Percentiles rank a stretch among this genome's conserved stretches.
Evolutionary conservation across 2,797 vertebrate species (phyloP).

Genomic region (Manis crassicaudata): DNA sequence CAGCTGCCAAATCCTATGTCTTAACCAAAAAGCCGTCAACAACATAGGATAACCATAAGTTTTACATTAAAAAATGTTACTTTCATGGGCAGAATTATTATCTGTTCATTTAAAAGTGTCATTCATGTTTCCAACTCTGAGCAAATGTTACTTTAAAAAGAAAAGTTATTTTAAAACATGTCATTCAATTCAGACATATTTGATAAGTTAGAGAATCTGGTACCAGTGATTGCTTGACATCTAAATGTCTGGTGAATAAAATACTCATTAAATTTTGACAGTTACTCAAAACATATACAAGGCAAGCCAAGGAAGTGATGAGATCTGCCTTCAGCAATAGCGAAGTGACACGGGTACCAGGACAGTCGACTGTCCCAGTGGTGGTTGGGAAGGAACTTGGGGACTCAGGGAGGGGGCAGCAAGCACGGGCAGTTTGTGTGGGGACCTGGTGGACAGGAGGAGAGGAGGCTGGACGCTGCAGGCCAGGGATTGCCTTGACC

Average conservation of each 20-base stretch:
- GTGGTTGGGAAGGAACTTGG: background rate
- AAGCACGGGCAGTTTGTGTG: background rate
- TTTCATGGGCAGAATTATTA: background rate
- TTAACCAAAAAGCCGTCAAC: background rate
- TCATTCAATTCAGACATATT: background rate
- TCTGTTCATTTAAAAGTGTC: background rate
- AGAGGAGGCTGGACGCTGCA: background rate
- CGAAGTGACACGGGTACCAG: accelerated
- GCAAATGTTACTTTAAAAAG: background rate
- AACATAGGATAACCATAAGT: background rate
- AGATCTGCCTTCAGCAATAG: background rate
- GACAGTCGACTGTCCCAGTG: accelerated
- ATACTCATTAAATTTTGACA: background rate
- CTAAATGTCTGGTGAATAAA: background rate
- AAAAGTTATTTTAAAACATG: conserved; percentile 50
- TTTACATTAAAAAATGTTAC: background rate
- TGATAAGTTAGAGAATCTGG: background rate
- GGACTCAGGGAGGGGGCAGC: background rate
- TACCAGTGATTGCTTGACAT: conserved; percentile 8
- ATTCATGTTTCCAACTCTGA: background rate
- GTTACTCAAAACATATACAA: background rate
- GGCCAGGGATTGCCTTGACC: conserved; percentile 67
- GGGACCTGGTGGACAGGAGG: background rate
- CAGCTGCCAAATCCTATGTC: background rate
- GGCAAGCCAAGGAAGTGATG: background rate